Evolutionary conservation across 2,888 invertebrate species (phyloP).

Genomic region (Cerceris ruficornis): DNA sequence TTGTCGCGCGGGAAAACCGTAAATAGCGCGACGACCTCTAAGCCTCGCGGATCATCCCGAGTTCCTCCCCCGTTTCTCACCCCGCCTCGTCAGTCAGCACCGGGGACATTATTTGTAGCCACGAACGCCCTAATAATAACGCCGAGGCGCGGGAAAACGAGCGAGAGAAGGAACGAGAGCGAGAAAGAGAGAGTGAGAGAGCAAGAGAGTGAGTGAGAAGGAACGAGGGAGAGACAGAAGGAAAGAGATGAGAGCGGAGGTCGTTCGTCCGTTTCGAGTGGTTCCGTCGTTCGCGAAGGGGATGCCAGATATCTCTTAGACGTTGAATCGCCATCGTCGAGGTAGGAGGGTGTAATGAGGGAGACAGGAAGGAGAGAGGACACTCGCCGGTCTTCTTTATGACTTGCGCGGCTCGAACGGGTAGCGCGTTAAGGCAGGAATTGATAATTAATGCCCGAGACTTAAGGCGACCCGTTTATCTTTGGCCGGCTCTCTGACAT

Average conservation of each 20-base stretch:
- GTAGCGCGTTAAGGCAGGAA: constrained; percentile 34
- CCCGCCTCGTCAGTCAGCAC: constrained; percentile 62
- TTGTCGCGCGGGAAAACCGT: constrained; percentile 45
- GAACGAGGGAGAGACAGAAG: constrained; percentile 16
- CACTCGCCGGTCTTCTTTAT: constrained; percentile 42
- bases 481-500: constrained; percentile 66
- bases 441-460: constrained; percentile 71
- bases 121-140: constrained; percentile 69
- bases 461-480: constrained; percentile 70
- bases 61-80: constrained; percentile 17
- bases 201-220: constrained; percentile 5
- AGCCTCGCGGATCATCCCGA: constrained; percentile 57
- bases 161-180: constrained; percentile 1
- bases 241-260: constrained; percentile 10
- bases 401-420: constrained; percentile 23
- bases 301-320: constrained; percentile 44
- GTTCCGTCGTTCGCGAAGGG: constrained; percentile 19
- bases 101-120: constrained; percentile 69
- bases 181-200: background rate
- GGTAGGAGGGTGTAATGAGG: background rate
- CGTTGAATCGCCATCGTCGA: constrained; percentile 50
- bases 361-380: constrained; percentile 18
- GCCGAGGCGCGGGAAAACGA: constrained; percentile 24
- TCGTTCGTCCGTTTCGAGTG: constrained; percentile 35
- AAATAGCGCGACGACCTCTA: constrained; percentile 53